Conservation (phyloP, 2,888 invertebrate species). For the Cosmia trapezina region DNA sequence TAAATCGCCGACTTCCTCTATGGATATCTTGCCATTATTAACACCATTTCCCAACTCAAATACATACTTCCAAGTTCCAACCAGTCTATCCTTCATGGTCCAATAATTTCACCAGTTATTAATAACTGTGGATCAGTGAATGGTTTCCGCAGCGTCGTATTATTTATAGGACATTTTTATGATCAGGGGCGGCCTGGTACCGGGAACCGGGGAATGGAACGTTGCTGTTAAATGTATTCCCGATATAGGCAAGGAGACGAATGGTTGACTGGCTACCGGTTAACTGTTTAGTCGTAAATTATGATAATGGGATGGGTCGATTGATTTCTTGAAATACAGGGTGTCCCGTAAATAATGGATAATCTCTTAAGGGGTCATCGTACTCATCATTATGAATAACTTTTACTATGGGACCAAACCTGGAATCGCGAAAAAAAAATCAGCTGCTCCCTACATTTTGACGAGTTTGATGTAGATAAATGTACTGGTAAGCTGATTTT, state of each 20-base stretch:
- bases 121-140: slow-evolving; percentile 61
- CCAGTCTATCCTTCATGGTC: slow-evolving; percentile 23
- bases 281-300: slow-evolving; percentile 33
- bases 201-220: slow-evolving; percentile 39
- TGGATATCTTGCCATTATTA: background rate
- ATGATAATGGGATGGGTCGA: slow-evolving; percentile 1
- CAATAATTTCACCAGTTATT: slow-evolving; percentile 57
- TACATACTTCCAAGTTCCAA: slow-evolving; percentile 7
- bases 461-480: too few species aligned
- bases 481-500: too few species aligned
- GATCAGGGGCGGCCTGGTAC: slow-evolving; percentile 51
- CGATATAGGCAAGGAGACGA: slow-evolving; percentile 39
- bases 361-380: too few species aligned
- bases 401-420: too few species aligned
- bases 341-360: too few species aligned
- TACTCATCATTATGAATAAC: too few species aligned
- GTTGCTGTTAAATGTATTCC: slow-evolving; percentile 55
- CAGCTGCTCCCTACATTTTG: too few species aligned
- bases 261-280: slow-evolving; percentile 15
- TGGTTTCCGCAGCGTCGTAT: slow-evolving; percentile 66
- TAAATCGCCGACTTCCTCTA: background rate
- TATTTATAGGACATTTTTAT: slow-evolving; percentile 74
- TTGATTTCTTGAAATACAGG: slow-evolving; percentile 17
- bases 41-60: background rate
- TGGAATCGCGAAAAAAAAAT: too few species aligned